Conservation (phyloP, 2,113 vertebrate species). For the Hydropotes inermis region DNA sequence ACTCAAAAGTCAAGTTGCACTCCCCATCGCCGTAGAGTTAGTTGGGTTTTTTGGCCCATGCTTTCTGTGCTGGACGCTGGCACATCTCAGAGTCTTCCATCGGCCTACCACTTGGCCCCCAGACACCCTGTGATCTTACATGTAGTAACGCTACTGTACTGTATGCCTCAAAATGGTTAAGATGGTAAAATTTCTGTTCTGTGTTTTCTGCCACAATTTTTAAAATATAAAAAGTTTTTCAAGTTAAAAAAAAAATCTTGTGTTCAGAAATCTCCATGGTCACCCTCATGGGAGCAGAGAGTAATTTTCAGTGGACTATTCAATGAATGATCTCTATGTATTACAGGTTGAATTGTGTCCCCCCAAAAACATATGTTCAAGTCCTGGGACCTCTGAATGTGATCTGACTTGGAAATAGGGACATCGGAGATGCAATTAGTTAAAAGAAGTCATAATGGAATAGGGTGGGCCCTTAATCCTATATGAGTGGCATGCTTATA, state of each 20-base stretch:
- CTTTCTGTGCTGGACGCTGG: slow-evolving; percentile 37
- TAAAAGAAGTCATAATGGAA: not conserved
- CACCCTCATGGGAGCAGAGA: slow-evolving; percentile 32
- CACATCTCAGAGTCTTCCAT: slow-evolving; percentile 38
- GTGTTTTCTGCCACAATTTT: not conserved
- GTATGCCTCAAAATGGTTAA: not conserved
- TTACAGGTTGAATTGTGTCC: not conserved
- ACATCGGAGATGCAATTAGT: not conserved
- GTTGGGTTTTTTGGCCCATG: not conserved
- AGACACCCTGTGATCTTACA: not conserved
- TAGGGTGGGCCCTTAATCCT: not conserved
- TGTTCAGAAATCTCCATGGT: slow-evolving; percentile 31
- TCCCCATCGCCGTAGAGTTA: not conserved
- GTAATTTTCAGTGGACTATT: slow-evolving; percentile 57
- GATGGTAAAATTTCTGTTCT: not conserved
- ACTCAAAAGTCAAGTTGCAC: not conserved
- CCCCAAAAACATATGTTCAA: not conserved
- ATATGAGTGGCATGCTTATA: not conserved
- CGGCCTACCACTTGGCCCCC: slow-evolving; percentile 40
- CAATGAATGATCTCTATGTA: slow-evolving; percentile 49
- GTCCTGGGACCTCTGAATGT: not conserved
- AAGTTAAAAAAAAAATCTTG: not conserved
- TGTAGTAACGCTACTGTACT: slow-evolving; percentile 10
- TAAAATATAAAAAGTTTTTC: not conserved
- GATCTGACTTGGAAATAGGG: not conserved